These are phyloP conservation scores for Kryphioiulus occultus DNA, from an alignment of 2,888 invertebrate genomes.

Conservation along the genomic window DNA sequence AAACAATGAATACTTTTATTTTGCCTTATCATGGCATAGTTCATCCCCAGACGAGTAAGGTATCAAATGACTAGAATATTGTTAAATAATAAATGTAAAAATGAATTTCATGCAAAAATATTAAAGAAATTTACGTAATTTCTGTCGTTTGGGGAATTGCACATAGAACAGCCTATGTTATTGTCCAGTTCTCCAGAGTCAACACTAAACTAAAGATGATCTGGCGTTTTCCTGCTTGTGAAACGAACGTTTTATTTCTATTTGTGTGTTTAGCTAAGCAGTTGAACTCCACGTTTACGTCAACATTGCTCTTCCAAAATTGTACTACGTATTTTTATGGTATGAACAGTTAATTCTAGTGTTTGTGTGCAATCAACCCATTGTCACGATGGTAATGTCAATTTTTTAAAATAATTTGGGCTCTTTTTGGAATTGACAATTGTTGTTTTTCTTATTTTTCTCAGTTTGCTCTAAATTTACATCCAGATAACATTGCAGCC, in stretches of 20 bases:
- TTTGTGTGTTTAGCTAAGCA: not conserved
- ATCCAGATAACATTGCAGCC: not conserved
- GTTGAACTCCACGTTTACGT: not conserved
- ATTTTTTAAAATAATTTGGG: not conserved
- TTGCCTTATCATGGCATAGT: not conserved
- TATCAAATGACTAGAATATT: not conserved
- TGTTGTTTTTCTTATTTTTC: not conserved
- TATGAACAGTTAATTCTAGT: not conserved
- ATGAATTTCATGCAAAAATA: too few relatives aligned
- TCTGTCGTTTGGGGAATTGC: not conserved
- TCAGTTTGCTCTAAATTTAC: not conserved
- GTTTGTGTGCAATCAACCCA: not conserved
- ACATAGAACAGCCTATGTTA: not conserved
- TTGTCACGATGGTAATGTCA: not conserved
- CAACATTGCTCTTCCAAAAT: constrained; percentile 18
- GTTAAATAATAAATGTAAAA: too few relatives aligned
- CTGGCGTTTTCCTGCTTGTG: not conserved
- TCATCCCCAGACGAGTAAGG: not conserved
- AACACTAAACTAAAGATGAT: not conserved
- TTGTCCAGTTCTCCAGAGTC: not conserved
- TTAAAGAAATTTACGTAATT: too few relatives aligned
- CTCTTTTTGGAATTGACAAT: not conserved
- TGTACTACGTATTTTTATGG: not conserved
- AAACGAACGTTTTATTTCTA: not conserved
- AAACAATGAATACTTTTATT: not conserved